Base-by-base conservation (phyloP, 2,113 vertebrate species). In the Gnathonemus longibarbis region DNA sequence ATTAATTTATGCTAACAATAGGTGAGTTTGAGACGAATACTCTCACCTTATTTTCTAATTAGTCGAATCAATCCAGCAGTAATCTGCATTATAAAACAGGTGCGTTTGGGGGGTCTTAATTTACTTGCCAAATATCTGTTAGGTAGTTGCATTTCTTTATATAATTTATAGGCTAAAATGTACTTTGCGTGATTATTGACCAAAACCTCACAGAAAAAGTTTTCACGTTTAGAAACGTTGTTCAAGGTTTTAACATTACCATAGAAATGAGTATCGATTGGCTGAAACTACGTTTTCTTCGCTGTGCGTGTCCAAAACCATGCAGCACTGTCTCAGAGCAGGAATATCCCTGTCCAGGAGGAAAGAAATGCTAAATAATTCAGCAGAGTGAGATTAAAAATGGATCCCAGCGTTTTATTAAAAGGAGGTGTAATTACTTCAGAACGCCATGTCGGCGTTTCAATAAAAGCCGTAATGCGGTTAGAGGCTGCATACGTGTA, bases 281-380 rank as follows among this genome's bases (percentile, higher is more conserved):
- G 19, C 45, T 50, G 45, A 86, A 7, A 1, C 46, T 13, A 86
- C 49, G 21, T 50, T n/a, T 27, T 13, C 24, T 80, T 80, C 27
- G 13, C 15, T 19, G 35, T 49, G 46, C 19, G 17, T 66, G 31
- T 39, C n/a, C 5, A 50, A 7, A 11, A 45, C 50, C n/a, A n/a
- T 42, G 9, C 53, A 70, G 21, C 66, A 19, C 35, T 52, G 24
- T 92, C 56, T 92, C 46, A 48, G 84, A 85, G 80, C 77, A 53
- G 56, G 45, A 80, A 49, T 49, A 66, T 66, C 84, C 1, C 77
- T 50, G 90, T 66, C 89, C 90, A 77, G 53, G 53, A 90, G 88
- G 90, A 94, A 94, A 91, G 92, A 94, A 92, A 92, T 95, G 93
- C 92, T 96, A 94, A 96, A 96, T 96, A 95, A 96, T 96, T 96